Evolutionary conservation across 30 jellyfish, hydroid and myxozoan species (phyloP), one percentile per base, ranked within the genome.

Genomic region (Sanderia malayensis): DNA sequence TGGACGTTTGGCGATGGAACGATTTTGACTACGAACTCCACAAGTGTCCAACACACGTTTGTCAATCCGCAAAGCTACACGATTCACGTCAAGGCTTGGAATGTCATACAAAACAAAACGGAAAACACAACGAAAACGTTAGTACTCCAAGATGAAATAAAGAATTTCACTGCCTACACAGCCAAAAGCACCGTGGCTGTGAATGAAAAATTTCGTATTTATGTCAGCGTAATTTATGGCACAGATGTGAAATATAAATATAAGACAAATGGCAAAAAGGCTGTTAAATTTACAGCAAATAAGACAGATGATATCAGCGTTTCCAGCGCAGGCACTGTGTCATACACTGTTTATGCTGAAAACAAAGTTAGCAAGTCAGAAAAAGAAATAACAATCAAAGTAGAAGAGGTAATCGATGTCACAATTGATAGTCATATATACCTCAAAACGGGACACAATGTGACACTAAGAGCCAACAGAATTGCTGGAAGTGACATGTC

Each of bases 1-100:
- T 82, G 94, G 94, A 19, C n/a, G 21, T 71, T 70, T 61, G 86
- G 67, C n/a, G 85, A 72, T 34, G 82, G 86, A 49, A 19, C 41
- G 3, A 70, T 59, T 23, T 15, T 17, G 19, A 70, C 86, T 2
- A 37, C 74, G 17, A 25, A 24, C 25, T 28, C 28, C 0, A 30
- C 81, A 21, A 22, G 18, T 26, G 30, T 46, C 24, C 27, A 26
- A 15, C 85, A 82, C 60, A 45, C 49, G 19, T 82, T 31, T 52
- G 2, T 7, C 2, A 2, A 11, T 20, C 86, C 94, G 15, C 70
- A 74, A 25, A 8, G 0, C 8, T 82, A 70, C 32, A 17, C 20
- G 2, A 62, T 71, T n/a, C 30, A 18, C 6, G 58, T 62, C 20
- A 26, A 9, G 2, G 94, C 86, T 11, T 33, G 33, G 15, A 82